Percentiles rank a stretch among this genome's conserved stretches.
phyloP scores from a whole-genome alignment of 2,113 vertebrate species.

The Turdus rufiventris region DNA sequence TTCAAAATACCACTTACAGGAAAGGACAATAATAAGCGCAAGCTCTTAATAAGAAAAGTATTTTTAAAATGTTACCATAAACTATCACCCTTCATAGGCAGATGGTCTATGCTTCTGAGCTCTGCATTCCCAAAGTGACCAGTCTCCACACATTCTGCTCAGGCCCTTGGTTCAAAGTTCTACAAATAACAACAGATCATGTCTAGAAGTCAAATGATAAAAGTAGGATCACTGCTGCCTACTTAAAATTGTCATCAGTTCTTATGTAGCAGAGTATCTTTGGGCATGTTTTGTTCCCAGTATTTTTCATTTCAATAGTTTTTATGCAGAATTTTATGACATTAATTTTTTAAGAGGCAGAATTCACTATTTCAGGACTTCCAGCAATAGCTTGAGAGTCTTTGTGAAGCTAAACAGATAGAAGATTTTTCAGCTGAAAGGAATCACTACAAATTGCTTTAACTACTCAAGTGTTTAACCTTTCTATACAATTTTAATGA shows the following conservation, averaged over 20 bases:
- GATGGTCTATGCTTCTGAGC: not conserved
- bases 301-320: not conserved
- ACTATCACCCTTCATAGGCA: not conserved
- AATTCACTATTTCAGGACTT: conserved; percentile 23
- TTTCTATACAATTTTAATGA: conserved; percentile 7
- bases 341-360: not conserved
- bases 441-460: not conserved
- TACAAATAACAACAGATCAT: not conserved
- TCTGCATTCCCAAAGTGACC: not conserved
- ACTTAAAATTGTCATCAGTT: conserved; percentile 61
- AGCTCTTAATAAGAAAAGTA: not conserved
- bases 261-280: conserved; percentile 32
- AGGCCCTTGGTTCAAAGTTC: not conserved
- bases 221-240: conserved; percentile 47
- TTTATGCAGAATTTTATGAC: not conserved
- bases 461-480: not conserved
- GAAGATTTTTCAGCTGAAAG: not conserved
- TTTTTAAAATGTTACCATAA: not conserved
- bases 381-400: not conserved
- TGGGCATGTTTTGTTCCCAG: conserved; percentile 19
- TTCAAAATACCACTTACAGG: not conserved
- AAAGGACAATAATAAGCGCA: not conserved
- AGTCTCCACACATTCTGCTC: not conserved
- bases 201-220: not conserved
- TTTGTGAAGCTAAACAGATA: not conserved